Conservation (phyloP, 2,113 vertebrate species). For the Falcunculus frontatus region DNA sequence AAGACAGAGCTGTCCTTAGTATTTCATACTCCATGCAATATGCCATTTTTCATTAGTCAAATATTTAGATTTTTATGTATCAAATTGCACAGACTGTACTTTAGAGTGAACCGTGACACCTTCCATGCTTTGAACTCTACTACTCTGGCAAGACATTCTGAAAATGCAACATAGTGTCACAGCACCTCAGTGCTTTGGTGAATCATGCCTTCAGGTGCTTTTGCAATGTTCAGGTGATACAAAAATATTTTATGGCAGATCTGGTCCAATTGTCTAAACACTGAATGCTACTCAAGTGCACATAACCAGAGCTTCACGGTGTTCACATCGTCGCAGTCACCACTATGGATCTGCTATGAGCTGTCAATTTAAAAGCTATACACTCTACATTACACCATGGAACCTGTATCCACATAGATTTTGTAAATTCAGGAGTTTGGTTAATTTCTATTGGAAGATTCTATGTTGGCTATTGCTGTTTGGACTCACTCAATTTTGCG, state of each 20-base stretch:
- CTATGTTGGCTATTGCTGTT: background rate
- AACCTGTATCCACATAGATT: background rate
- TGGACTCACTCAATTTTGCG: background rate
- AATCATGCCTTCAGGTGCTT: background rate
- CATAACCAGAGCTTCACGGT: fast-evolving
- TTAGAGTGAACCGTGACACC: background rate
- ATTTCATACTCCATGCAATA: background rate
- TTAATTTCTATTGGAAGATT: background rate
- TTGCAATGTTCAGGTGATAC: background rate
- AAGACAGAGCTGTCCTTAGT: background rate
- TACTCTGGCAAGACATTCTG: background rate
- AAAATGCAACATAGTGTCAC: background rate
- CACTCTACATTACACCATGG: background rate
- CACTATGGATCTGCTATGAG: background rate
- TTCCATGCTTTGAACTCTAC: background rate
- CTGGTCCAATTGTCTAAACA: background rate
- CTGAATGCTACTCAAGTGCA: background rate
- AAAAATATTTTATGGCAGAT: background rate
- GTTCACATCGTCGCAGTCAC: fast-evolving
- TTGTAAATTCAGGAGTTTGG: background rate
- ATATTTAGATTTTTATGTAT: background rate
- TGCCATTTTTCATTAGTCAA: background rate
- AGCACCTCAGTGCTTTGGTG: background rate
- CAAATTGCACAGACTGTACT: background rate
- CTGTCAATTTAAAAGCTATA: no score